Base-by-base conservation (phyloP, 2,113 vertebrate species). In the Abramis brama region DNA sequence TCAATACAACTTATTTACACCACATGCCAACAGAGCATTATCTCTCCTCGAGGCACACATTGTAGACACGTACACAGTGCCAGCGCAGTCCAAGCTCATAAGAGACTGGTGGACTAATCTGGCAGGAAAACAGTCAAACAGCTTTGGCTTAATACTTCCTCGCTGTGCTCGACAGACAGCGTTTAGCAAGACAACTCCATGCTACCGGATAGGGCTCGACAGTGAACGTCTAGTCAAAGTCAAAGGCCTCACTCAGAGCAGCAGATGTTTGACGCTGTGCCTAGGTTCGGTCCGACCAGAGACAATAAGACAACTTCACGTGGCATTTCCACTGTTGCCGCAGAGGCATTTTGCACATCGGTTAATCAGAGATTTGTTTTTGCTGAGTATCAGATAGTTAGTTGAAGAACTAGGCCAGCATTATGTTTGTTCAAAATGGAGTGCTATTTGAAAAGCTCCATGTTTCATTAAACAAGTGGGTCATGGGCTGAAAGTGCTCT, bases 71-170 rank as follows among this genome's bases (percentile, higher is more conserved):
- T 70, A 50, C 68, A 33, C 82, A 78, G 59, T 75, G 70, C 79
- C 50, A 75, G 79, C 33, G 88, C 83, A 75, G 50, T 70, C 55
- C 75, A 4, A 84, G 73, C 82, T 84, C 80, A 87, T 73, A 76
- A 82, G 86, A 86, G 86, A 76, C 84, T 62, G 86, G 30, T 82
- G 66, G 86, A 83, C 68, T 74, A 88, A 88, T 86, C 87, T 91
- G 89, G 89, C 90, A 88, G 79, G 52, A 59, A 79, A 86, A 82
- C 79, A 55, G 85, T 91, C 86, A 78, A 84, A 86, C 88, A 91
- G 90, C 86, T 91, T 91, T 86, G 76, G 84, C 87, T 87, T 88
- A 89, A 90, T 81, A 43, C 89, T 80, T 87, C 74, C 87, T 89
- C n/a, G 64, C 87, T 88, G 88, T 85, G 88, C 89, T 83, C 86